Conservation (phyloP, 92 coral and sea anemone genomes). For the Porites evermanni region DNA sequence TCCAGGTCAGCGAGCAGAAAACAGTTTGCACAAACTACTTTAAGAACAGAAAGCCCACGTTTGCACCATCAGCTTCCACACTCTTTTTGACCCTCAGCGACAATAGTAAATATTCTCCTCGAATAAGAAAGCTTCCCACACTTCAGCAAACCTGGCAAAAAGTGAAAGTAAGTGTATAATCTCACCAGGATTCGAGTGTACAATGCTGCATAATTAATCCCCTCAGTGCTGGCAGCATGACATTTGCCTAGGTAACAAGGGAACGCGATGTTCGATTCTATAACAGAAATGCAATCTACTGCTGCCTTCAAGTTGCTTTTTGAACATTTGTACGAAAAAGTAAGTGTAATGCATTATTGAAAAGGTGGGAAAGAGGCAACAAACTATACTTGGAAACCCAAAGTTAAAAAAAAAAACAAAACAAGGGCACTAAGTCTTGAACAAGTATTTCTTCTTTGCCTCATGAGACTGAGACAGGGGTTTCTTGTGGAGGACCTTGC, state of each 20-base stretch:
- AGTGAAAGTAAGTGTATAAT: constrained; percentile 10
- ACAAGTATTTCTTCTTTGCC: constrained; percentile 32
- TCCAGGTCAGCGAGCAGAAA: constrained; percentile 19
- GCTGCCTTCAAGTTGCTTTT: constrained; percentile 22
- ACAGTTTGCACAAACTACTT: constrained; percentile 52
- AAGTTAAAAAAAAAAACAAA: background rate
- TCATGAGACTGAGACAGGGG: constrained; percentile 42
- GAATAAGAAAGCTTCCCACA: constrained; percentile 4
- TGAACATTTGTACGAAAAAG: constrained; percentile 24
- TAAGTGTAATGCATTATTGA: constrained; percentile 43
- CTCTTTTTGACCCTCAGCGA: background rate
- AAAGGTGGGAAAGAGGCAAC: constrained; percentile 26
- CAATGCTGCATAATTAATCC: constrained; percentile 14
- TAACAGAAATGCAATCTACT: background rate
- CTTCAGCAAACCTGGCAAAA: background rate
- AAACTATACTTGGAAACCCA: constrained; percentile 25
- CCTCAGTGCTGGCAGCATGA: constrained; percentile 9
- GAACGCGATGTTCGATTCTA: constrained; percentile 23
- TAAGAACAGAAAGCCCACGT: constrained; percentile 39
- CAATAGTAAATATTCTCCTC: constrained; percentile 2
- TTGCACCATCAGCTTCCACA: too few relatives aligned
- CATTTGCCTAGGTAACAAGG: constrained; percentile 35
- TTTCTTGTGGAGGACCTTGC: constrained; percentile 34
- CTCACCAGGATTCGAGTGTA: background rate
- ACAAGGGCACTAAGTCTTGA: constrained; percentile 21